phyloP scores from a whole-genome alignment of 2,888 invertebrate genomes.

The Andrena bucephala region DNA sequence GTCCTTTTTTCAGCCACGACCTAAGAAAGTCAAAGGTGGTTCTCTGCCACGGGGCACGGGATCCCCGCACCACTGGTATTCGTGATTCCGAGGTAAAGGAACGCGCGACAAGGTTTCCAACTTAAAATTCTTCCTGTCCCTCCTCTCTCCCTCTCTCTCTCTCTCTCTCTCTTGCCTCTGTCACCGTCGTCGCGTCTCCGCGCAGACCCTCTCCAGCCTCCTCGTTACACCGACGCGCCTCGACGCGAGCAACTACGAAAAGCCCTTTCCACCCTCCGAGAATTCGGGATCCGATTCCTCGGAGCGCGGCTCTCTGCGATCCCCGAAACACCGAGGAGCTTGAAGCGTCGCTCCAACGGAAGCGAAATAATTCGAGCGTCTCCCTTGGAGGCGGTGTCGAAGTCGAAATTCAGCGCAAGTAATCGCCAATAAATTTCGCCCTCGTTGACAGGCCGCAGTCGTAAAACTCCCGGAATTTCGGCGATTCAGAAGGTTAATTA shows the following conservation, averaged over 20 bases:
- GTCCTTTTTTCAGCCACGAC: slow-evolving; percentile 36
- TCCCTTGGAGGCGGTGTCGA: slow-evolving; percentile 24
- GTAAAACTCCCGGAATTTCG: slow-evolving; percentile 12
- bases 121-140: slow-evolving; percentile 81
- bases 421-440: slow-evolving; percentile 35
- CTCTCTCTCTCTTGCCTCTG: slow-evolving; percentile 5
- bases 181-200: slow-evolving; percentile 32
- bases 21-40: slow-evolving; percentile 67
- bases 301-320: background rate
- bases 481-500: slow-evolving; percentile 7
- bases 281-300: slow-evolving; percentile 24
- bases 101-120: slow-evolving; percentile 82
- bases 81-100: slow-evolving; percentile 76
- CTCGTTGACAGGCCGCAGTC: slow-evolving; percentile 21
- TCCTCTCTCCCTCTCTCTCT: slow-evolving; percentile 30
- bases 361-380: slow-evolving; percentile 9
- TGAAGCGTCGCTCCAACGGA: background rate
- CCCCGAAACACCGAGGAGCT: background rate
- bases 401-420: slow-evolving; percentile 11
- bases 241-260: slow-evolving; percentile 26
- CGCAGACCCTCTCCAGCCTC: slow-evolving; percentile 48
- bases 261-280: slow-evolving; percentile 52
- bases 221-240: slow-evolving; percentile 62
- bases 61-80: slow-evolving; percentile 61
- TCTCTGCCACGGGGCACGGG: slow-evolving; percentile 48